phyloP scores from a whole-genome alignment of 1,140 invertebrate species.

The Saccostrea glomerata region DNA sequence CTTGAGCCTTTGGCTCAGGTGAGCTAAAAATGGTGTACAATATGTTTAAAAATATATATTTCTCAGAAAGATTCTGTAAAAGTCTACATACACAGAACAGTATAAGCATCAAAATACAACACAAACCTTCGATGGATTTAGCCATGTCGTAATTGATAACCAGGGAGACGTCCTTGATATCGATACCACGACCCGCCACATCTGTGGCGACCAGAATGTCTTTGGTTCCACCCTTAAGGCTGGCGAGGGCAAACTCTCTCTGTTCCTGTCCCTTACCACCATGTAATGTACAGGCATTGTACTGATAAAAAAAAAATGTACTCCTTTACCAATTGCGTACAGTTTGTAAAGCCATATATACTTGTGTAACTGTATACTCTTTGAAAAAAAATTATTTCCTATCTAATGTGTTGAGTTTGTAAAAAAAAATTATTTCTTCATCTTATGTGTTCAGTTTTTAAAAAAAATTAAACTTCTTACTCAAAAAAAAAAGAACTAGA shows the following conservation, averaged over 20 bases:
- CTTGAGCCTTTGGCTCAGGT: too few relatives aligned
- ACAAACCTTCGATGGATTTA: slow-evolving; percentile 94
- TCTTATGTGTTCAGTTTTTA: too few relatives aligned
- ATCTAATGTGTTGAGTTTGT: too few relatives aligned
- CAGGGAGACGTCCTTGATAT: slow-evolving; percentile 99
- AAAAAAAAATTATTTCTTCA: too few relatives aligned
- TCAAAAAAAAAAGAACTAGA: too few relatives aligned
- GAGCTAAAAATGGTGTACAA: too few relatives aligned
- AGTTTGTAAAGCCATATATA: background rate
- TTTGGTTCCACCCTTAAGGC: slow-evolving; percentile 94
- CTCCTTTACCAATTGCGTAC: background rate
- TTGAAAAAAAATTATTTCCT: too few relatives aligned
- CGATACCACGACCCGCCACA: slow-evolving; percentile 99
- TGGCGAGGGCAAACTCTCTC: slow-evolving; percentile 97
- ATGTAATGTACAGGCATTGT: slow-evolving; percentile 97
- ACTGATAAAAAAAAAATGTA: slow-evolving; percentile 80
- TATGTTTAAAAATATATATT: too few relatives aligned
- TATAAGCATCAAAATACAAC: background rate
- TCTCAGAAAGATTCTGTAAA: too few relatives aligned
- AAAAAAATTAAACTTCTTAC: too few relatives aligned
- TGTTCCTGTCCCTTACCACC: slow-evolving; percentile 99
- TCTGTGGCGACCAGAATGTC: slow-evolving; percentile 99
- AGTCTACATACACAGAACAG: background rate
- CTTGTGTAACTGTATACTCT: slow-evolving; percentile 57
- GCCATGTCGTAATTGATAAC: slow-evolving; percentile 99